Conservation (phyloP, 1,140 invertebrate genomes). For the Caenorhabditis latens region DNA sequence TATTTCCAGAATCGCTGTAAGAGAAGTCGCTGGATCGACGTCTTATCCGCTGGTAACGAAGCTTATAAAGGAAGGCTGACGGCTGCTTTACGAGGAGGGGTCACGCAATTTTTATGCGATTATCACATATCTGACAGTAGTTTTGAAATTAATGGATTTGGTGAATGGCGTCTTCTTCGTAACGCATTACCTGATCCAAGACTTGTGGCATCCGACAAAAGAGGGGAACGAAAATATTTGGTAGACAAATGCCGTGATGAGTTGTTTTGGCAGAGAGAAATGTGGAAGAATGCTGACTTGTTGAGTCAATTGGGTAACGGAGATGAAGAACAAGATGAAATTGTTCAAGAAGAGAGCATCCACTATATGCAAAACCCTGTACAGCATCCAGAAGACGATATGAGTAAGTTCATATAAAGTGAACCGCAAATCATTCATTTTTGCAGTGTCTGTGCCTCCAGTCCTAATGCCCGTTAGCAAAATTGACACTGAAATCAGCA, state of each 20-base stretch:
- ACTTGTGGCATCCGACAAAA: constrained; percentile 17
- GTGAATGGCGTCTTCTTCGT: constrained; percentile 50
- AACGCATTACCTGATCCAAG: constrained; percentile 52
- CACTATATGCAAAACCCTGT: not conserved
- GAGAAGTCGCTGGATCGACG: not conserved
- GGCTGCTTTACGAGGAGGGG: constrained; percentile 4
- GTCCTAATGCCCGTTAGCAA: not conserved
- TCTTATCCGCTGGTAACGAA: not conserved
- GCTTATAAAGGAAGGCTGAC: not conserved
- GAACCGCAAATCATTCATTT: not conserved
- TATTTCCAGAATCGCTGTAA: constrained; percentile 27
- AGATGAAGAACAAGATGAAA: not conserved
- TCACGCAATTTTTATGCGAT: constrained; percentile 42
- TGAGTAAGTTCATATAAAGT: not conserved
- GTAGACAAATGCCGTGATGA: constrained; percentile 43
- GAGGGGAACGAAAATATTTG: constrained; percentile 47
- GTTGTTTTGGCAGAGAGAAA: constrained; percentile 2
- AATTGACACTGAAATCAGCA: not conserved
- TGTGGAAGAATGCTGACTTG: constrained; percentile 34
- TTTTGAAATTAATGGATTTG: constrained; percentile 56
- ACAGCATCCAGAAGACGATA: not conserved
- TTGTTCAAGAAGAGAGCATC: constrained; percentile 4
- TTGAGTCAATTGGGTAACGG: not conserved
- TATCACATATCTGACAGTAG: constrained; percentile 43
- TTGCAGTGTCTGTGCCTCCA: not conserved